Evolutionary conservation across 2,113 vertebrate genomes (phyloP).

Genomic region (Apus apus): DNA sequence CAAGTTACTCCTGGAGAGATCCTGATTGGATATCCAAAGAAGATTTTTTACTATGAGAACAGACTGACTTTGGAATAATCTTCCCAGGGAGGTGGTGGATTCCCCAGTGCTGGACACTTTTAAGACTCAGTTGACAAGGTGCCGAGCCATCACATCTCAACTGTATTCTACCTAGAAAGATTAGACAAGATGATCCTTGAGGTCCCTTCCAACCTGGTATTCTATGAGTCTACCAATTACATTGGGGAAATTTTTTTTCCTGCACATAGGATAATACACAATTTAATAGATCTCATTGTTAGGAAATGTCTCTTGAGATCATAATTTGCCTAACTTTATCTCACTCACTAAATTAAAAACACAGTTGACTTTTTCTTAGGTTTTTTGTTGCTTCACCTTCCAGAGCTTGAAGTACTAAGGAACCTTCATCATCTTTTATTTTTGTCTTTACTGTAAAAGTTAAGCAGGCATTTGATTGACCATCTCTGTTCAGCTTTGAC

Average conservation of each 20-base stretch:
- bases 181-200: too few relatives aligned
- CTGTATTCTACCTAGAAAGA: too few relatives aligned
- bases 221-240: neutral
- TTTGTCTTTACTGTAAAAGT: conserved; percentile 31
- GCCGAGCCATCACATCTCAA: too few relatives aligned
- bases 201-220: too few relatives aligned
- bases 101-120: too few relatives aligned
- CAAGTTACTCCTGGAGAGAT: too few relatives aligned
- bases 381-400: neutral
- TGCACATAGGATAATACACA: neutral
- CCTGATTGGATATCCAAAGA: too few relatives aligned
- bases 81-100: too few relatives aligned
- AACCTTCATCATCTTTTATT: neutral
- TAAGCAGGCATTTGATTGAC: conserved; percentile 9
- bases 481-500: conserved; percentile 11
- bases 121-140: too few relatives aligned
- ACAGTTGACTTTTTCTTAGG: neutral
- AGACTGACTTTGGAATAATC: too few relatives aligned
- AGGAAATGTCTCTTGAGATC: neutral
- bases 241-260: neutral
- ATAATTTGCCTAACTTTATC: neutral
- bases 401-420: neutral
- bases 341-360: conserved; percentile 9
- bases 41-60: too few relatives aligned
- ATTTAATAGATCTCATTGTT: neutral